phyloP scores from a whole-genome alignment of 2,888 invertebrate species.

The Sacculina carcini region DNA sequence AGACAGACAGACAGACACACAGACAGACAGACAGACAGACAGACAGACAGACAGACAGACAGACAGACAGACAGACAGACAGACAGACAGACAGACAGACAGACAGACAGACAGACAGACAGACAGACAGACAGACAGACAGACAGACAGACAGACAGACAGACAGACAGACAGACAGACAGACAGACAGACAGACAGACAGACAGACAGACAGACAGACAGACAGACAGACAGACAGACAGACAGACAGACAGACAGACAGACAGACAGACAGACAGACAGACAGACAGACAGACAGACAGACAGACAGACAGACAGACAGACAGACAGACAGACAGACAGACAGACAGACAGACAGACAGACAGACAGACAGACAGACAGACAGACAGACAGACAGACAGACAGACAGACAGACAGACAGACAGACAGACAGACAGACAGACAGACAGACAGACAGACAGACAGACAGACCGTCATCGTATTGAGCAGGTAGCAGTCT shows the following conservation, averaged over 20 bases:
- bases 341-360: background rate
- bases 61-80: background rate
- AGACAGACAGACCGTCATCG: conserved; percentile 39
- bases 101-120: background rate
- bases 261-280: background rate
- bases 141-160: conserved; percentile 3
- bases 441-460: conserved; percentile 2
- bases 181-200: background rate
- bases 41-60: conserved; percentile 1
- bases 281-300: too few species aligned
- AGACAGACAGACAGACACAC: background rate
- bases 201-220: background rate
- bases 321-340: conserved; percentile 1
- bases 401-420: background rate
- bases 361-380: background rate
- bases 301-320: background rate
- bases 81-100: background rate
- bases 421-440: conserved; percentile 5
- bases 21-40: conserved; percentile 3
- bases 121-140: background rate
- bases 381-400: background rate
- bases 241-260: background rate
- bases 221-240: background rate
- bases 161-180: background rate
- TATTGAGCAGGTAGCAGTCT: conserved; percentile 59